Conservation (phyloP, 2,888 invertebrate species). For the Morpho helenor region DNA sequence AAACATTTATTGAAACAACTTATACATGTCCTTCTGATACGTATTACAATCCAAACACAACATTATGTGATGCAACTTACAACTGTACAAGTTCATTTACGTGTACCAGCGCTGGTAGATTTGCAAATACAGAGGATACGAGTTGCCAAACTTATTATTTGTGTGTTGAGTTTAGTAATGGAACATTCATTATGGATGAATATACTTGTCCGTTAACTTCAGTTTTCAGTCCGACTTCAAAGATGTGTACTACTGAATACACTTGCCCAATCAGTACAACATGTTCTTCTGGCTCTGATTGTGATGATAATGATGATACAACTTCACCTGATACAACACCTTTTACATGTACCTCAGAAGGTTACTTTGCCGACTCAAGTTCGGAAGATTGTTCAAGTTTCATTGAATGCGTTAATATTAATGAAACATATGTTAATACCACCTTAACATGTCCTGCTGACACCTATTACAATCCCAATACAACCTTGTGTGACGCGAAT, state of each 20-base stretch:
- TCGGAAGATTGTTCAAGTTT: conserved; percentile 53
- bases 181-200: conserved; percentile 43
- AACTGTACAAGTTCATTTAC: conserved; percentile 43
- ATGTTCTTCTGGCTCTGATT: conserved; percentile 57
- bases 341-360: conserved; percentile 47
- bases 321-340: conserved; percentile 28
- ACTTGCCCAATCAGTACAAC: conserved; percentile 46
- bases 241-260: conserved; percentile 55
- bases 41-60: conserved; percentile 51
- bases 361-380: conserved; percentile 48
- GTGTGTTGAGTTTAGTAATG: conserved; percentile 48
- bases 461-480: conserved; percentile 53
- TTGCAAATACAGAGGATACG: conserved; percentile 51
- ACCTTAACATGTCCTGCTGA: conserved; percentile 45
- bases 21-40: conserved; percentile 49
- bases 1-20: conserved; percentile 43
- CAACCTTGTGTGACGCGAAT: conserved; percentile 52
- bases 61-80: conserved; percentile 53
- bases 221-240: conserved; percentile 53
- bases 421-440: conserved; percentile 46
- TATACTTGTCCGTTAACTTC: conserved; percentile 65
- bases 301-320: conserved; percentile 37
- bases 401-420: conserved; percentile 51
- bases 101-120: conserved; percentile 46
- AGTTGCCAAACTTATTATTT: conserved; percentile 60